Evolutionary conservation across 2,888 invertebrate species (phyloP), one percentile per base, ranked within the genome.

Genomic region (Parasteatoda lunata): DNA sequence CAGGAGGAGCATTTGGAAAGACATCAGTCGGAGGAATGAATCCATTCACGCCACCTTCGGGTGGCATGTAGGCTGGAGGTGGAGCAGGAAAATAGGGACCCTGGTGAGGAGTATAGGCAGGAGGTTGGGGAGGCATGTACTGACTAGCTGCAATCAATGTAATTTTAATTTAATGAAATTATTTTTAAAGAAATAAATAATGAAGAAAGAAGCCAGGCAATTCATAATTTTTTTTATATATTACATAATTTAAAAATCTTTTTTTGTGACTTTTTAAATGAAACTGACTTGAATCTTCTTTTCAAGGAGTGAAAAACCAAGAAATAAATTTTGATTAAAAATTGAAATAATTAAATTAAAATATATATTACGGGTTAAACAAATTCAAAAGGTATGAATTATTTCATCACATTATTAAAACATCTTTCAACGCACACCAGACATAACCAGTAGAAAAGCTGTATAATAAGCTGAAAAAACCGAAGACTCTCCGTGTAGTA

Each of bases 1-100:
- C 91, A 89, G 92, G 93, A 79, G 92, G 93, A 82, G 91, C 91
- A 70, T 91, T 90, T 7, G 94, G 94, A 91, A 95, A 95, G 89
- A 94, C 94, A 90, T 94, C 93, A 81, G 95, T 95, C 0, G 97
- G 97, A 75, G 98, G 98, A 90, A 96, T 94, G 96, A 98, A 98
- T 89, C 98, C 98, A 91, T 98, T 98, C 92, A 97, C 97, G 30
- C 97, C 97, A 49, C 96, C 95, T 1, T 96, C 94, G 47, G 97
- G 96, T 48, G 97, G 95, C 51, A 95, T 95, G 92, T 98, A 98
- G 0, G 97, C 96, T 52, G 98, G 97, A 76, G 97, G 97, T 51
- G 97, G 96, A 9, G 97, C 96, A 81, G 96, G 95, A 66, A 90
- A 88, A 92, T 89, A 78, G 64, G 89, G 94, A 2, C 95, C 95